These are phyloP conservation scores for Cydia amplana DNA, from an alignment of 1,140 invertebrate species.

Conservation along the genomic window DNA sequence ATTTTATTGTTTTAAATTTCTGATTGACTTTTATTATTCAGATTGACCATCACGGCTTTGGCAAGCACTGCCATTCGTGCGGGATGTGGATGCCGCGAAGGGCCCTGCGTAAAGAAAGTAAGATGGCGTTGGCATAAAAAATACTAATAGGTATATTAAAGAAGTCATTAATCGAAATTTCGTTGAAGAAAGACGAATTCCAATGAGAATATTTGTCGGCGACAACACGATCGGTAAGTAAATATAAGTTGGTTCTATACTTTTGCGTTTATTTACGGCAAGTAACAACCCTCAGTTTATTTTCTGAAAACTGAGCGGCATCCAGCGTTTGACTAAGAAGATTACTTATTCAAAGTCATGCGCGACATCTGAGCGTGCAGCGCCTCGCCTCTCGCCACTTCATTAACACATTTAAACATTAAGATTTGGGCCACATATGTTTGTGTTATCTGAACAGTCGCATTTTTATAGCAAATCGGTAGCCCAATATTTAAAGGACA, in stretches of 20 bases:
- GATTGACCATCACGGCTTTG: too few relatives aligned
- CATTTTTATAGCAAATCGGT: not conserved
- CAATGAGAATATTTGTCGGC: not conserved
- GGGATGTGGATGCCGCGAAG: too few relatives aligned
- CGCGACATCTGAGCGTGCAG: constrained; percentile 47
- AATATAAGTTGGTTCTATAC: constrained; percentile 5
- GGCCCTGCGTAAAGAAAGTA: too few relatives aligned
- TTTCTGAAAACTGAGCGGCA: constrained; percentile 44
- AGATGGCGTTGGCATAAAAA: too few relatives aligned
- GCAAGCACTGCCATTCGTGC: too few relatives aligned
- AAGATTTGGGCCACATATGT: constrained; percentile 48
- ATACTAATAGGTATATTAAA: not conserved
- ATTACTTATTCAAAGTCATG: constrained; percentile 67
- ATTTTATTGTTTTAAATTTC: too few relatives aligned
- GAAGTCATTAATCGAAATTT: not conserved
- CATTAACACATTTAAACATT: constrained; percentile 64
- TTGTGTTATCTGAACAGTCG: not conserved
- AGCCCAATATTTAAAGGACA: too few relatives aligned
- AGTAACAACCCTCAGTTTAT: constrained; percentile 38
- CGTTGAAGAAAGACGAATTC: not conserved
- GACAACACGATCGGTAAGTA: not conserved
- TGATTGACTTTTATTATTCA: too few relatives aligned
- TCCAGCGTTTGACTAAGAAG: constrained; percentile 40
- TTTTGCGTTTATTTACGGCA: constrained; percentile 2
- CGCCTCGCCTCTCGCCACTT: constrained; percentile 51